These are phyloP conservation scores for Euzophera pinguis DNA, from an alignment of 2,888 invertebrate species.

Conservation along the genomic window DNA sequence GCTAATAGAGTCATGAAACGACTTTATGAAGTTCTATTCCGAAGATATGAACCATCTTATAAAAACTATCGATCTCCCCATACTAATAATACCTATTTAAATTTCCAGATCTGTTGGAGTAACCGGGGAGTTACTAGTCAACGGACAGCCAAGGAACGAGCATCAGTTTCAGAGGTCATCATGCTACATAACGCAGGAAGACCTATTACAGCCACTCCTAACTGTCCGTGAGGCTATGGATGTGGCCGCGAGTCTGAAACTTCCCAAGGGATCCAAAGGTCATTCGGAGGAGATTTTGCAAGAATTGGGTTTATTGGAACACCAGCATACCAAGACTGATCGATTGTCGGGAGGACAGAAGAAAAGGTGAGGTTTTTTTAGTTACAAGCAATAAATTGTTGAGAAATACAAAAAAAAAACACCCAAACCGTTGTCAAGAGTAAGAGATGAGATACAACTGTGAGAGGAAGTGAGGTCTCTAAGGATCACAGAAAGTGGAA, in stretches of 20 bases:
- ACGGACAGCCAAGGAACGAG: slow-evolving; percentile 82
- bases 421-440: too few relatives aligned
- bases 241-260: slow-evolving; percentile 87
- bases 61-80: too few relatives aligned
- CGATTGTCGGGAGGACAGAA: slow-evolving; percentile 88
- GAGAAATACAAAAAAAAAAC: too few relatives aligned
- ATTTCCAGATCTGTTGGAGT: slow-evolving; percentile 81
- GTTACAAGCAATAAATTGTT: too few relatives aligned
- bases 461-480: too few relatives aligned
- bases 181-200: slow-evolving; percentile 91
- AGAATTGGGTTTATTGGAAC: slow-evolving; percentile 82
- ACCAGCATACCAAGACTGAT: slow-evolving; percentile 82
- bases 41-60: too few relatives aligned
- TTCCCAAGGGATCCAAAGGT: slow-evolving; percentile 73
- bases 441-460: too few relatives aligned
- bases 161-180: slow-evolving; percentile 84
- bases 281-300: slow-evolving; percentile 79
- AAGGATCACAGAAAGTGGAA: too few relatives aligned
- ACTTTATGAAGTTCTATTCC: too few relatives aligned
- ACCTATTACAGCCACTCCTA: slow-evolving; percentile 85
- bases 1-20: too few relatives aligned
- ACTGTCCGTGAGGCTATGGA: slow-evolving; percentile 88
- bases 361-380: slow-evolving; percentile 73
- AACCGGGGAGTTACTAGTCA: slow-evolving; percentile 84
- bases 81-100: background rate